These are phyloP conservation scores for Ylistrum balloti DNA, from an alignment of 1,140 invertebrate genomes.

Conservation along the genomic window DNA sequence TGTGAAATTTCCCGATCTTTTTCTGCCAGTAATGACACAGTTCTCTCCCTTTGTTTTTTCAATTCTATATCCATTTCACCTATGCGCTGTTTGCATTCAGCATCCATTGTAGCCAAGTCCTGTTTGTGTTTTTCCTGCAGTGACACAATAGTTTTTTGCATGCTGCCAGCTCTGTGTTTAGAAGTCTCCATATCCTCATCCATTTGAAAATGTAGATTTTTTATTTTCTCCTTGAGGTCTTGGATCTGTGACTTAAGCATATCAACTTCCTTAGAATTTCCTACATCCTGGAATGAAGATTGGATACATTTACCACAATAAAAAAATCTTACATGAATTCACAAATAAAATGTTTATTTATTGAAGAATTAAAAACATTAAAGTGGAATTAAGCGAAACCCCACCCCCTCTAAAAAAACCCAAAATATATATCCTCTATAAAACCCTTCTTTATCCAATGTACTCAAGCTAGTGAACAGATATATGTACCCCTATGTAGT, in stretches of 20 bases:
- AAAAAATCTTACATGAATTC: too few species aligned
- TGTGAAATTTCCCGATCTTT: conserved; percentile 91
- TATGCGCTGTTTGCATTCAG: conserved; percentile 85
- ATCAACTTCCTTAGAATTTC: conserved; percentile 78
- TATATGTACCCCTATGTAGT: too few species aligned
- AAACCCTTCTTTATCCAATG: too few species aligned
- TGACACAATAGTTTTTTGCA: conserved; percentile 73
- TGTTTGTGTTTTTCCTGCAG: conserved; percentile 84
- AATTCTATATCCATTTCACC: conserved; percentile 88
- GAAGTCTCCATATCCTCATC: conserved; percentile 84
- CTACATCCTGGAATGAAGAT: conserved; percentile 72
- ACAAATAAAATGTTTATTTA: too few species aligned
- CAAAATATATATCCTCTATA: too few species aligned
- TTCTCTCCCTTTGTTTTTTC: conserved; percentile 90
- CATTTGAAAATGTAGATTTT: conserved; percentile 71
- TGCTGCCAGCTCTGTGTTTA: conserved; percentile 71
- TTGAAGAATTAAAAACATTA: too few species aligned
- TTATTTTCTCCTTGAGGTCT: conserved; percentile 78
- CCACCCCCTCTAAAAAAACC: too few species aligned
- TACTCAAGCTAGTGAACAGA: too few species aligned
- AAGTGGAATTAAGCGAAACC: too few species aligned
- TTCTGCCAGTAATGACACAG: conserved; percentile 89
- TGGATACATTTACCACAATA: neutral
- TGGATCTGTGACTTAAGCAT: conserved; percentile 78
- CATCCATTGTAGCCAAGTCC: conserved; percentile 82